Evolutionary conservation across 2,797 vertebrate genomes (phyloP).

Genomic region (Bovichtus variegatus): DNA sequence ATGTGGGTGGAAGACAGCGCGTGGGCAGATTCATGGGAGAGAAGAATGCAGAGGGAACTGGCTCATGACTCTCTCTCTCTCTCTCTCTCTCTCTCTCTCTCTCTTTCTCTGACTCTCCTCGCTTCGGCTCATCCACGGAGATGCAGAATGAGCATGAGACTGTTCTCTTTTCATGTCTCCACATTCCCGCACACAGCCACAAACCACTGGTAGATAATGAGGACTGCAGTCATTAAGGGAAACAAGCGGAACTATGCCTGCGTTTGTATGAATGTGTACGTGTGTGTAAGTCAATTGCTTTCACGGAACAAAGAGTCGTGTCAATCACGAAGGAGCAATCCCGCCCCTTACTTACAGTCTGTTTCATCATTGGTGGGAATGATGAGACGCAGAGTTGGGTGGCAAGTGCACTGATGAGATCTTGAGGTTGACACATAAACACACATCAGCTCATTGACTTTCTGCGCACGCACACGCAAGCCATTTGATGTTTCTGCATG

Average conservation of each 20-base stretch:
- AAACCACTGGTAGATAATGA: constrained; percentile 67
- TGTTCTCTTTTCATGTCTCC: constrained; percentile 64
- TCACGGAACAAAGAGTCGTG: constrained; percentile 49
- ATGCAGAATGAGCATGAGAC: constrained; percentile 66
- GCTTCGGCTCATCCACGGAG: constrained; percentile 70
- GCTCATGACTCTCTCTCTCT: constrained; percentile 63
- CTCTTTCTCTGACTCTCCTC: constrained; percentile 59
- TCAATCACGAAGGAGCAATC: constrained; percentile 48
- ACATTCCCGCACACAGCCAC: constrained; percentile 51
- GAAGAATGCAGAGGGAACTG: constrained; percentile 79
- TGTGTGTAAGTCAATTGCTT: constrained; percentile 29
- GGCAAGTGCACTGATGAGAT: constrained; percentile 33
- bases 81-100: constrained; percentile 34
- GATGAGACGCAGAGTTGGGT: constrained; percentile 32
- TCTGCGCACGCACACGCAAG: constrained; percentile 5
- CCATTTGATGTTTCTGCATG: constrained; percentile 59
- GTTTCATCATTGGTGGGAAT: constrained; percentile 64
- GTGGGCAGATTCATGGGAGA: constrained; percentile 84
- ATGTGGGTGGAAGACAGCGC: constrained; percentile 86
- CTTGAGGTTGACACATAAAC: constrained; percentile 22
- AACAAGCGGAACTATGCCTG: constrained; percentile 30
- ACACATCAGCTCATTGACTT: constrained; percentile 32
- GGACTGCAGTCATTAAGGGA: constrained; percentile 57
- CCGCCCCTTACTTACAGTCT: constrained; percentile 51
- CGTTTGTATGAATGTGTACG: constrained; percentile 20